A percentile compares a stretch with the other conserved stretches of the same genome.
Evolutionary conservation across 2,797 vertebrate genomes (phyloP).

Genomic region (Choloepus didactylus): DNA sequence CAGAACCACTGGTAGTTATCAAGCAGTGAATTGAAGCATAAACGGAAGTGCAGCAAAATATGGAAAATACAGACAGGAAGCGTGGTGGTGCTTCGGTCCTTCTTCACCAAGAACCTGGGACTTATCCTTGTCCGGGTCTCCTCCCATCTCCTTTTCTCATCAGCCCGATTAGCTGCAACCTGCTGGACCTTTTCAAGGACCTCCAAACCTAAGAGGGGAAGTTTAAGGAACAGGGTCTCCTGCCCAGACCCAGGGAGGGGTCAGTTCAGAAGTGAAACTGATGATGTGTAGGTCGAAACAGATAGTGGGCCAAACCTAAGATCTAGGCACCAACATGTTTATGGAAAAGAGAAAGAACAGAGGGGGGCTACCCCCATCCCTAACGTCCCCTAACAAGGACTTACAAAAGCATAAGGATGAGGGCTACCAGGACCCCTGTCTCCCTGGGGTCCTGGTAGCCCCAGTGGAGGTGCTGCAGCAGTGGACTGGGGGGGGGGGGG

Average conservation of each 20-base stretch:
- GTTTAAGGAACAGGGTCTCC: background rate
- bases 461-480: too few species aligned
- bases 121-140: background rate
- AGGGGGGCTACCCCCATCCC: background rate
- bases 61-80: fast-evolving
- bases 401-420: background rate
- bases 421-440: background rate
- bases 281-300: background rate
- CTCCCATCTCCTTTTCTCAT: background rate
- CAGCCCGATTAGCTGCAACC: background rate
- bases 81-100: too few species aligned
- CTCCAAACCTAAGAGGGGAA: background rate
- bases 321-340: background rate
- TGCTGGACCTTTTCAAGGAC: background rate
- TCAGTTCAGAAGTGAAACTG: background rate
- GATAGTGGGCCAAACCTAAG: background rate
- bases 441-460: background rate
- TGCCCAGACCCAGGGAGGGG: background rate
- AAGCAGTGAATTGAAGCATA: background rate
- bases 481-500: background rate
- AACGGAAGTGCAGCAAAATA: background rate
- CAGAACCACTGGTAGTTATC: background rate
- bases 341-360: background rate
- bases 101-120: background rate
- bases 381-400: background rate